A percentile compares a stretch with the other conserved stretches of the same genome.
Evolutionary conservation across 2,113 vertebrate species (phyloP).

Genomic region (Coryphaenoides rupestris): DNA sequence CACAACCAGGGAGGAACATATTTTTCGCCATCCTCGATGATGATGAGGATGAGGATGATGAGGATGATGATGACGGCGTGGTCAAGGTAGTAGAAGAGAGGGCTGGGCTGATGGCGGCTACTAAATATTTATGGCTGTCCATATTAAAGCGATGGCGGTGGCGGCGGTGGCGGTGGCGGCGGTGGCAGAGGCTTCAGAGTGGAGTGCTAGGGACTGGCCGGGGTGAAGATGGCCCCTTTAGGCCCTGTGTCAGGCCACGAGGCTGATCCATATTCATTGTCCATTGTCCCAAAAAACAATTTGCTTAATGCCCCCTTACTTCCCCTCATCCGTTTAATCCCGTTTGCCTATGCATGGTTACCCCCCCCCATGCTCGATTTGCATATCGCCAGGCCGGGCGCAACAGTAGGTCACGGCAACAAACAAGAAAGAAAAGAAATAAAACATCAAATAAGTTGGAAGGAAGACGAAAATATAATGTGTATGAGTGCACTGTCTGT

Average conservation of each 20-base stretch:
- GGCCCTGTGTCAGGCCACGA: conserved; percentile 53
- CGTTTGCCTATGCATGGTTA: conserved; percentile 38
- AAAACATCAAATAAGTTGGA: too few relatives aligned
- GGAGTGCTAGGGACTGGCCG: conserved; percentile 65
- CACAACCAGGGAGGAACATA: conserved; percentile 37
- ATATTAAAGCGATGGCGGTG: conserved; percentile 63
- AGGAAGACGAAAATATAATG: too few relatives aligned
- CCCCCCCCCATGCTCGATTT: conserved; percentile 7
- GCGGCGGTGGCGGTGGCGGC: too few relatives aligned
- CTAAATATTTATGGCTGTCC: conserved; percentile 67
- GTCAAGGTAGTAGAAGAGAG: conserved; percentile 59
- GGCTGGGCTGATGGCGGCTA: conserved; percentile 45
- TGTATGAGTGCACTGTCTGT: too few relatives aligned
- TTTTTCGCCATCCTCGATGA: conserved; percentile 54
- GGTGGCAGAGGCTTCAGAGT: conserved; percentile 63
- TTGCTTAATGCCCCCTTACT: conserved; percentile 53
- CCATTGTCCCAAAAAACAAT: conserved; percentile 72
- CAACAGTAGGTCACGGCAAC: too few relatives aligned
- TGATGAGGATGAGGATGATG: too few relatives aligned
- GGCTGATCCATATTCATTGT: conserved; percentile 67
- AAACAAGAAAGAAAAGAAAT: too few relatives aligned
- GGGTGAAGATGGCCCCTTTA: conserved; percentile 67
- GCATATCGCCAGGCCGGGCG: too few relatives aligned
- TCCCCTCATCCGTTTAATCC: conserved; percentile 48
- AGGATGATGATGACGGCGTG: conserved; percentile 60